A percentile compares a stretch with the other conserved stretches of the same genome.
Evolutionary conservation across 2,113 vertebrate species (phyloP).

Genomic region (Chloebia gouldiae): DNA sequence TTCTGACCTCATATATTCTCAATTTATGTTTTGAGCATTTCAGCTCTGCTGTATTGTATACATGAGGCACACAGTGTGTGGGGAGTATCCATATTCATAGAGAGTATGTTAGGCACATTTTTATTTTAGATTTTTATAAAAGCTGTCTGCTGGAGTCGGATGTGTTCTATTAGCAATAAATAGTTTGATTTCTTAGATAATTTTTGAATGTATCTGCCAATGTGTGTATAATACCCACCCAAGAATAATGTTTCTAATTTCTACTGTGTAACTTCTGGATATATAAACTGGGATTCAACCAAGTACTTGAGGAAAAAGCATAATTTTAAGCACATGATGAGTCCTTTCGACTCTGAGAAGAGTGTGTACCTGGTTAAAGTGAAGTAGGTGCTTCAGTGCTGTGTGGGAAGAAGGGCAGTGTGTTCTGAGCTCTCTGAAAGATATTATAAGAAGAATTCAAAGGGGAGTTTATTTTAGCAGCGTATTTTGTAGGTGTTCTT

Average conservation of each 20-base stretch:
- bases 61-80: background rate
- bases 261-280: fast-evolving
- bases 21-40: background rate
- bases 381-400: constrained; percentile 10
- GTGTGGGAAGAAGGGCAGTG: background rate
- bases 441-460: background rate
- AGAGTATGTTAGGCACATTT: background rate
- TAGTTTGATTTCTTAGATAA: background rate
- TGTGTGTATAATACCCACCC: background rate
- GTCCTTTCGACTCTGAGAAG: background rate
- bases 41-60: background rate
- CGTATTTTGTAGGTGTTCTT: background rate
- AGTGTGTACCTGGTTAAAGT: background rate
- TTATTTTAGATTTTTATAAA: background rate
- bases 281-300: background rate
- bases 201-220: background rate
- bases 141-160: background rate
- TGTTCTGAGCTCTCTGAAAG: background rate
- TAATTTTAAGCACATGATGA: background rate
- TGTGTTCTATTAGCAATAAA: background rate
- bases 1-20: background rate
- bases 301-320: background rate
- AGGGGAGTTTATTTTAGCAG: background rate
- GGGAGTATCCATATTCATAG: background rate
- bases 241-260: background rate